Base-by-base conservation (phyloP, 2,888 invertebrate genomes). In the Halictus ligatus region DNA sequence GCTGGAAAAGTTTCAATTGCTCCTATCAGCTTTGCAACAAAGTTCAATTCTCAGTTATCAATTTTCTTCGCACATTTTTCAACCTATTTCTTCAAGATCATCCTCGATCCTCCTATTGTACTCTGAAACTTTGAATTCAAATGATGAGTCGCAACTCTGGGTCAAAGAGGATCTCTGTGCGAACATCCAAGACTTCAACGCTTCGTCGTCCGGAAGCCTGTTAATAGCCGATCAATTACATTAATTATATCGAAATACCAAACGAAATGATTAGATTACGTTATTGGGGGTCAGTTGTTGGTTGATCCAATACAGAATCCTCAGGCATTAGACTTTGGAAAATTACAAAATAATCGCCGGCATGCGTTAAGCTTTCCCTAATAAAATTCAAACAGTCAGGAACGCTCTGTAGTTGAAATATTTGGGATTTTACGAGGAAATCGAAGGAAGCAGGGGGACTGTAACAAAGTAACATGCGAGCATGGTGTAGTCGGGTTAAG, bases 401-500 rank as follows among this genome's bases (percentile, higher is more conserved):
- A 54, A 60, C 13, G 13, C 6, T 4, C 1, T 29, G 15, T 29
- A 7, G 25, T 15, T 29, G 15, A 15, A 64, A 64, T 64, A 64
- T 64, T 64, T 29, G 25, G 15, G 15, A 7, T 64, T 64, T 64
- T 29, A 64, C 29, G 6, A 13, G 43, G 75, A 72, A 50, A 29
- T 72, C 13, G 48, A 15, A 21, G 10, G 64, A 54, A 3, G 13
- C 10, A 6, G 10, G n/a, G 25, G 25, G 48, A 21, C 8, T n/a
- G 75, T 13, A 50, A 64, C 58, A 35, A 54, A 73, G 54, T 54
- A 54, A 43, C 72, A 72, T 76, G 73, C 46, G 64, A 15, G 29
- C 54, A 18, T 18, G 35, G 10, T 25, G 35, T 48, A 29, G 48
- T 29, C 73, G 79, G 67, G 69, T 82, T 74, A 82, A 75, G 48